phyloP scores from a whole-genome alignment of 2,888 invertebrate genomes.

The Eilema caniola region DNA sequence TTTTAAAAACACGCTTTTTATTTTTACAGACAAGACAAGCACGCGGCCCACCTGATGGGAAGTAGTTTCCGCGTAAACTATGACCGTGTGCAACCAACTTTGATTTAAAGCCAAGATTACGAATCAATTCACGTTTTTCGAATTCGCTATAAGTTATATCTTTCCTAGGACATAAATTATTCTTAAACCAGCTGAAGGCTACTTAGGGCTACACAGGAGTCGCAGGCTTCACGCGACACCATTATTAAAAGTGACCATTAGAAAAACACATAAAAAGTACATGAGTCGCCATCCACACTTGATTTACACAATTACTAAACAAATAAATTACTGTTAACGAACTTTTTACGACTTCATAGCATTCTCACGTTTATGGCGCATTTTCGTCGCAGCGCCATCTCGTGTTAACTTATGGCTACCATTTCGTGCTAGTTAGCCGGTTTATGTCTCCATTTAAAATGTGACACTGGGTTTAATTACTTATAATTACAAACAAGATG shows the following conservation, averaged over 20 bases:
- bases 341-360: slow-evolving; percentile 66
- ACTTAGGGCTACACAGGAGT: slow-evolving; percentile 29
- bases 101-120: neutral
- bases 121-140: neutral
- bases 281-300: slow-evolving; percentile 39
- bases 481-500: slow-evolving; percentile 5
- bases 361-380: slow-evolving; percentile 59
- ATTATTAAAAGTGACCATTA: slow-evolving; percentile 44
- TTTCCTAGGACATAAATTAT: slow-evolving; percentile 1
- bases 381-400: slow-evolving; percentile 47
- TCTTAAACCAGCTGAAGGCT: too few relatives aligned
- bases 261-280: slow-evolving; percentile 49
- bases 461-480: slow-evolving; percentile 9
- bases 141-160: neutral
- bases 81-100: too few relatives aligned
- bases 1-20: too few relatives aligned
- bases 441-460: slow-evolving; percentile 32
- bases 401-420: slow-evolving; percentile 36
- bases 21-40: too few relatives aligned
- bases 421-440: slow-evolving; percentile 21
- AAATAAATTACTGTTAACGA: slow-evolving; percentile 76
- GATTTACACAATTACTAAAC: slow-evolving; percentile 69
- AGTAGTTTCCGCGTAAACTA: too few relatives aligned
- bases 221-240: slow-evolving; percentile 26
- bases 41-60: too few relatives aligned